These are phyloP conservation scores for Heliornis fulica DNA, from an alignment of 2,113 vertebrate species.

Conservation along the genomic window DNA sequence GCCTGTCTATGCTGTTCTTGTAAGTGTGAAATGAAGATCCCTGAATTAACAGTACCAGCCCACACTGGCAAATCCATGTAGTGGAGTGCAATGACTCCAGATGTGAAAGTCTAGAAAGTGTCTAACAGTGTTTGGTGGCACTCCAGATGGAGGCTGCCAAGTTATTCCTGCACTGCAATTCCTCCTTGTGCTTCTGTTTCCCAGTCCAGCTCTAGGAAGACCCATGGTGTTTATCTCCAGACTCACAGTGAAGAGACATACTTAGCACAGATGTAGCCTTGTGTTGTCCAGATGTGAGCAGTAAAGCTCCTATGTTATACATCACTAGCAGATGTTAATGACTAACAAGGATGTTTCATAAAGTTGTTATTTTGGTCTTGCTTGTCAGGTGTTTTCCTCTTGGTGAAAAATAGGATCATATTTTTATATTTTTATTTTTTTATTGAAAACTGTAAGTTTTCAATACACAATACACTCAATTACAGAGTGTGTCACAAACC, in stretches of 20 bases:
- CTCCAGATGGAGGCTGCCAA: neutral
- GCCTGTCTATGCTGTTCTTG: neutral
- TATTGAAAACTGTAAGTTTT: neutral
- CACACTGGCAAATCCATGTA: neutral
- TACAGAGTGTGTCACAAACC: neutral
- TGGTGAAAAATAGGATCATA: neutral
- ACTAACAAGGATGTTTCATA: neutral
- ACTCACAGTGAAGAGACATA: neutral
- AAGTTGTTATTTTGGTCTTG: neutral
- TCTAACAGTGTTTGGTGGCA: neutral
- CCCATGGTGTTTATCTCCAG: neutral
- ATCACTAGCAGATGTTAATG: neutral
- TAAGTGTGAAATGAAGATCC: neutral
- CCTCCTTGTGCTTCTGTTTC: neutral
- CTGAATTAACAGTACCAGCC: neutral
- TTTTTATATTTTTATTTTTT: neutral
- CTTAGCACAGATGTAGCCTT: neutral
- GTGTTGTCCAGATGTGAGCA: neutral
- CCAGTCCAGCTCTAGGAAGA: neutral
- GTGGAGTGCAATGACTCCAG: neutral
- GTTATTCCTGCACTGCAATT: neutral
- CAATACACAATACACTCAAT: too few relatives aligned
- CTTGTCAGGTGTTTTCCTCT: neutral
- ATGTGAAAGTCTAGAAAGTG: neutral
- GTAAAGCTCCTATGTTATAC: neutral